Conservation (phyloP, 2,888 invertebrate genomes). For the Caenorhabditis macrosperma region DNA sequence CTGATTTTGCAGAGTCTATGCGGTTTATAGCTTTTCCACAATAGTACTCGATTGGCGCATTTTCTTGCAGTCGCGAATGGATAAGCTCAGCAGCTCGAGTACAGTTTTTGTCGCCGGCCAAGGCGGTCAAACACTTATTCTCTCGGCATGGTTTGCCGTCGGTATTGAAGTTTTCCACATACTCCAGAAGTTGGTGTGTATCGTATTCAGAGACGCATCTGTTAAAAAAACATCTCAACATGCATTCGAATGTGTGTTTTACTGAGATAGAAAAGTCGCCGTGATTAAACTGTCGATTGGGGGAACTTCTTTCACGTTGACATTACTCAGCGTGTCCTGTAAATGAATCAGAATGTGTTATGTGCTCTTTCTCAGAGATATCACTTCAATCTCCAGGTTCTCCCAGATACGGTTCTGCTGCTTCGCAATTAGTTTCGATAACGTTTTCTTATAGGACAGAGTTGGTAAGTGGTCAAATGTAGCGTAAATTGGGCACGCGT, state of each 20-base stretch:
- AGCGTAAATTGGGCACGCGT: conserved; percentile 25
- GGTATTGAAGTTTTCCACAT: neutral
- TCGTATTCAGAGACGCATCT: neutral
- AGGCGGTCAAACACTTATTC: neutral
- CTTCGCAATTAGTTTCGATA: neutral
- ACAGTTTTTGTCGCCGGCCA: neutral
- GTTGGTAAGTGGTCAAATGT: no score
- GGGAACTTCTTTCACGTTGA: no score
- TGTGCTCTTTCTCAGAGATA: no score
- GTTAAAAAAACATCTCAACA: no score
- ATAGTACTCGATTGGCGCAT: no score
- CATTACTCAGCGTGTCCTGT: neutral
- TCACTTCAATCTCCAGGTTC: neutral
- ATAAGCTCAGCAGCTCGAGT: neutral
- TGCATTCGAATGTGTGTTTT: no score
- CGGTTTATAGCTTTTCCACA: no score
- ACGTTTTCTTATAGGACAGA: neutral
- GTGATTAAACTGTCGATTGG: neutral
- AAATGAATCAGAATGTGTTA: no score
- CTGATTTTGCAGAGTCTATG: no score
- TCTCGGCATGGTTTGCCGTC: neutral
- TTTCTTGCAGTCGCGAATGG: neutral
- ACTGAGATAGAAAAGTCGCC: neutral
- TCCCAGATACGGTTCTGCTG: conserved; percentile 11
- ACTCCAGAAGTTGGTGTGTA: neutral